Evolutionary conservation across 1,140 invertebrate species (phyloP).

Genomic region (Dryas iulia): DNA sequence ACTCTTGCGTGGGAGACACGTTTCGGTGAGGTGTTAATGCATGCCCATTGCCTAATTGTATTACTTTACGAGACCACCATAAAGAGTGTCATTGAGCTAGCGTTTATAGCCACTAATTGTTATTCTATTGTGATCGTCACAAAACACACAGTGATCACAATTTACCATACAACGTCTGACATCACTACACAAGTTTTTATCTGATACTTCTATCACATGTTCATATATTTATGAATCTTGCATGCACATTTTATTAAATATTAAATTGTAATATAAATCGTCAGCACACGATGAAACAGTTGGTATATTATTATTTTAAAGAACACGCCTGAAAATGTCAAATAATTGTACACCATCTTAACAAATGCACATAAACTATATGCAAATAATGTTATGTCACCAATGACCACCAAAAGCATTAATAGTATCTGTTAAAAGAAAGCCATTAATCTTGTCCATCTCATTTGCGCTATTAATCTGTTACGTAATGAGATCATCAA

Average conservation of each 20-base stretch:
- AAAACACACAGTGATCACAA: slow-evolving; percentile 25
- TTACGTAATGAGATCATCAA: slow-evolving; percentile 57
- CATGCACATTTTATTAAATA: not conserved
- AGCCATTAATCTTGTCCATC: slow-evolving; percentile 19
- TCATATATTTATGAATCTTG: not conserved
- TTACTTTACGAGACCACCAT: slow-evolving; percentile 70
- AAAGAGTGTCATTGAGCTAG: slow-evolving; percentile 53
- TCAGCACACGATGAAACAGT: not conserved
- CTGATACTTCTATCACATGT: not conserved
- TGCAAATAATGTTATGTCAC: not conserved
- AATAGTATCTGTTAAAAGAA: slow-evolving; percentile 5
- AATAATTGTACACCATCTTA: not conserved
- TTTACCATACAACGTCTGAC: not conserved
- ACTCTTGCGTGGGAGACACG: slow-evolving; percentile 59
- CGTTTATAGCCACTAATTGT: slow-evolving; percentile 67
- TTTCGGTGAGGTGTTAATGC: slow-evolving; percentile 70
- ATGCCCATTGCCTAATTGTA: slow-evolving; percentile 76
- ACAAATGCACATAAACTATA: not conserved
- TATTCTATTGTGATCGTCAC: slow-evolving; percentile 54
- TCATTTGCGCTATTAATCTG: slow-evolving; percentile 49
- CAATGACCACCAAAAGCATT: slow-evolving; percentile 3
- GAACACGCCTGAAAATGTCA: not conserved
- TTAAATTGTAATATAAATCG: not conserved
- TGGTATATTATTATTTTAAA: not conserved
- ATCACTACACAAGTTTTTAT: not conserved